These are phyloP conservation scores for Trisateles emortualis DNA, from an alignment of 2,888 invertebrate genomes.

Conservation along the genomic window DNA sequence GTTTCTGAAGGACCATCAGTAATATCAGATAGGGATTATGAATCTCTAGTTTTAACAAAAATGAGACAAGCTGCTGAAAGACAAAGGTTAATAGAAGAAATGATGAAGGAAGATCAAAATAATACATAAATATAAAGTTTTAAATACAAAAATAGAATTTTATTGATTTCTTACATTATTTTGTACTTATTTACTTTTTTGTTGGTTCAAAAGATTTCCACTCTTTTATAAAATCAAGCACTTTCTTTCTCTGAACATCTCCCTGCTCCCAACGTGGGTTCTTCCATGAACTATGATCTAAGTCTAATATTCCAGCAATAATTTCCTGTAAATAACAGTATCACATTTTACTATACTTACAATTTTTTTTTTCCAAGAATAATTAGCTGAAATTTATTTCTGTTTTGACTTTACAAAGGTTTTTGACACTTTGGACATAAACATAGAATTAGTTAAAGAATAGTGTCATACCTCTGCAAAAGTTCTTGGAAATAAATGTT, in stretches of 20 bases:
- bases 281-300: conserved; percentile 94
- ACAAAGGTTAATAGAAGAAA: conserved; percentile 90
- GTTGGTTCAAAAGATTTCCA: conserved; percentile 90
- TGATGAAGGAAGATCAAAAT: conserved; percentile 86
- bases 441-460: too few relatives aligned
- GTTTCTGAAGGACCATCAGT: conserved; percentile 65
- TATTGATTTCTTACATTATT: not conserved
- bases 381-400: too few relatives aligned
- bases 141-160: conserved; percentile 2
- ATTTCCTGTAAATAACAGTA: conserved; percentile 90
- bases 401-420: not conserved
- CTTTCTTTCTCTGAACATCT: conserved; percentile 92
- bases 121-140: conserved; percentile 14
- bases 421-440: too few relatives aligned
- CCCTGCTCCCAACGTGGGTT: conserved; percentile 92
- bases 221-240: conserved; percentile 89
- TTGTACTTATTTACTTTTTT: conserved; percentile 51
- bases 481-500: conserved; percentile 93
- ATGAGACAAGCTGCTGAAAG: conserved; percentile 95
- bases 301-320: conserved; percentile 97
- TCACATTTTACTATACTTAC: not conserved
- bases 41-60: conserved; percentile 92
- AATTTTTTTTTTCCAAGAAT: too few relatives aligned
- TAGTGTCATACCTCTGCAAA: conserved; percentile 93
- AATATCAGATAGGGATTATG: conserved; percentile 91